These are phyloP conservation scores for Cheilosia pagana DNA, from an alignment of 2,888 invertebrate genomes.

Conservation along the genomic window DNA sequence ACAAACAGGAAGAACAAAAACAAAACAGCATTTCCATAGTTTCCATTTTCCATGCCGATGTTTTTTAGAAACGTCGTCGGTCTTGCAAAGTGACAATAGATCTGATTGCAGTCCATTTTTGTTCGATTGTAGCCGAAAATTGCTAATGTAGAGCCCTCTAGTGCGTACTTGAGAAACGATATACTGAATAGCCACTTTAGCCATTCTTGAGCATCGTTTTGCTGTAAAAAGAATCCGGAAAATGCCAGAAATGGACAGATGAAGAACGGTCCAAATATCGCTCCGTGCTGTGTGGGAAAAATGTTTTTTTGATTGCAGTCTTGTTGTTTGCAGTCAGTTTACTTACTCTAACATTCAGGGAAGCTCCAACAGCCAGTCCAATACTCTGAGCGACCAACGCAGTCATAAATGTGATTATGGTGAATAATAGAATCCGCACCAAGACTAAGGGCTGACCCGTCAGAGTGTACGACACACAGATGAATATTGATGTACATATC, in stretches of 20 bases:
- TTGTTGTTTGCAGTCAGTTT: neutral
- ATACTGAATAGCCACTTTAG: conserved; percentile 94
- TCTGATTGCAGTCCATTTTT: conserved; percentile 89
- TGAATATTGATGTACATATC: conserved; percentile 89
- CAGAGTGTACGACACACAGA: conserved; percentile 91
- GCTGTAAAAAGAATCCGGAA: conserved; percentile 95
- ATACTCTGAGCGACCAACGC: conserved; percentile 94
- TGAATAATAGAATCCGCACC: conserved; percentile 88
- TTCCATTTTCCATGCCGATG: conserved; percentile 88
- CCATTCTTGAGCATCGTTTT: conserved; percentile 90
- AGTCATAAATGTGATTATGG: conserved; percentile 89
- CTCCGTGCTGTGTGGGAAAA: conserved; percentile 90
- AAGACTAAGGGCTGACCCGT: conserved; percentile 93
- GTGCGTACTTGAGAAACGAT: conserved; percentile 94
- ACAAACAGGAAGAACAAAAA: conserved; percentile 88
- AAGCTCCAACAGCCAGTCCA: conserved; percentile 93
- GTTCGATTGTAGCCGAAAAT: conserved; percentile 92
- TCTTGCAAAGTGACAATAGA: conserved; percentile 90
- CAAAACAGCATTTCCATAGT: conserved; percentile 87
- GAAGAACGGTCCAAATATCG: conserved; percentile 94
- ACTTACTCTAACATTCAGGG: conserved; percentile 90
- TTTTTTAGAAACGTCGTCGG: conserved; percentile 90
- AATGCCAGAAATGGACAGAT: conserved; percentile 95
- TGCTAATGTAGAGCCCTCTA: conserved; percentile 92
- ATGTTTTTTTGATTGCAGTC: neutral